Base-by-base conservation (phyloP, 2,888 invertebrate genomes). In the Epistrophella euchroma region DNA sequence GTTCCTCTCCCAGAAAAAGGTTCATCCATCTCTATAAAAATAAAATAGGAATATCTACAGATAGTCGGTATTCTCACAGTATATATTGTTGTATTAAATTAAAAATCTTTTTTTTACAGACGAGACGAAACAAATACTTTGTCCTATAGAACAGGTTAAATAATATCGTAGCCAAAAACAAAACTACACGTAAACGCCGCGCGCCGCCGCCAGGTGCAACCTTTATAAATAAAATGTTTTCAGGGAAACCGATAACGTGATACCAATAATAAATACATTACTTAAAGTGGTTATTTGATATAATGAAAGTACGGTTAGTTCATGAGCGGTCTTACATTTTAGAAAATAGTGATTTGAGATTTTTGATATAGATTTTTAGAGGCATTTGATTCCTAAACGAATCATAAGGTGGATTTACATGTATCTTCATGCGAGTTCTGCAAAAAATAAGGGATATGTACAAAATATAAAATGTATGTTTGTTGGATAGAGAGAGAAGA, bases 241-340 rank as follows among this genome's bases (percentile, higher is more conserved):
- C 66, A 66, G 66, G 66, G 66, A 35, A 66, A 66, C 45, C 66
- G 19, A 66, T 47, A 66, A 47, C 66, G 47, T 66, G 66, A 66
- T 66, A 15, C 45, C 47, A 66, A 66, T 66, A 66, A 66, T 66
- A 45, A 66, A 66, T 35, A 66, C n/a, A 17, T 66, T 4, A 35
- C 13, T 47, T 19, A 47, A 45, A 66, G 66, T 66, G 17, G 47
- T 32, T 66, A 47, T 35, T 32, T 66, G 47, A 66, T 66, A 66
- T 47, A 25, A 62, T 66, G 45, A 47, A 66, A 66, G 45, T 47
- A 66, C 47, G 66, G 47, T 47, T 47, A 66, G 32, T 19, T 35
- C 66, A 66, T 28, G 66, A 66, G 66, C 66, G 66, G 66, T 7
- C 66, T 47, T 2, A 13, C 6, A 32, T 5, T n/a, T n/a, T 17